These are phyloP conservation scores for Siniperca scherzeri DNA, from an alignment of 2,797 vertebrate species.

Conservation along the genomic window DNA sequence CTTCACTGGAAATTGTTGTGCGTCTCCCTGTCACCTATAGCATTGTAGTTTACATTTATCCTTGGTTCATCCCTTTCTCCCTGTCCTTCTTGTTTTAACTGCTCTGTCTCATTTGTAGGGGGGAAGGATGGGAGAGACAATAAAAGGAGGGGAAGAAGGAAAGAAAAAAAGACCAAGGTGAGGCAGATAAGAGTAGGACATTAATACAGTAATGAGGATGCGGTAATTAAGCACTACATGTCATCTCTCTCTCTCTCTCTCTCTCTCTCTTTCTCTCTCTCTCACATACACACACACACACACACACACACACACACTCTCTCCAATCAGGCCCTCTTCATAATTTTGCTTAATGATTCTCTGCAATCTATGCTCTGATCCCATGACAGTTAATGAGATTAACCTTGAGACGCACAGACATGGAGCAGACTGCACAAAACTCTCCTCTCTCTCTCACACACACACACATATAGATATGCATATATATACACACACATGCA, in stretches of 20 bases:
- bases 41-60: constrained; percentile 55
- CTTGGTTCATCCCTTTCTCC: constrained; percentile 34
- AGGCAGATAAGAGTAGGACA: constrained; percentile 53
- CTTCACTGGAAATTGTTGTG: constrained; percentile 44
- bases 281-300: not conserved
- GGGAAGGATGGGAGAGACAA: constrained; percentile 11
- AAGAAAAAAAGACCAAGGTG: constrained; percentile 45
- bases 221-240: constrained; percentile 43
- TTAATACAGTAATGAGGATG: constrained; percentile 58
- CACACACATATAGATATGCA: not conserved
- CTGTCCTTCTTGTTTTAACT: constrained; percentile 40
- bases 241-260: constrained; percentile 16
- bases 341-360: constrained; percentile 66
- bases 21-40: constrained; percentile 38
- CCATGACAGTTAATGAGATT: constrained; percentile 69
- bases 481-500: not conserved
- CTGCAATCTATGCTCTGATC: constrained; percentile 56
- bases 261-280: constrained; percentile 6
- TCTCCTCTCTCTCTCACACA: constrained; percentile 2
- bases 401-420: constrained; percentile 68
- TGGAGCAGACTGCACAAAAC: constrained; percentile 20
- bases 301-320: not conserved
- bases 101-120: constrained; percentile 29
- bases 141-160: constrained; percentile 14
- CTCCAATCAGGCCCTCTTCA: constrained; percentile 49